Percentiles rank a stretch among this genome's conserved stretches.
Conservation (phyloP, 2,113 vertebrate species). For the Guaruba guarouba region DNA sequence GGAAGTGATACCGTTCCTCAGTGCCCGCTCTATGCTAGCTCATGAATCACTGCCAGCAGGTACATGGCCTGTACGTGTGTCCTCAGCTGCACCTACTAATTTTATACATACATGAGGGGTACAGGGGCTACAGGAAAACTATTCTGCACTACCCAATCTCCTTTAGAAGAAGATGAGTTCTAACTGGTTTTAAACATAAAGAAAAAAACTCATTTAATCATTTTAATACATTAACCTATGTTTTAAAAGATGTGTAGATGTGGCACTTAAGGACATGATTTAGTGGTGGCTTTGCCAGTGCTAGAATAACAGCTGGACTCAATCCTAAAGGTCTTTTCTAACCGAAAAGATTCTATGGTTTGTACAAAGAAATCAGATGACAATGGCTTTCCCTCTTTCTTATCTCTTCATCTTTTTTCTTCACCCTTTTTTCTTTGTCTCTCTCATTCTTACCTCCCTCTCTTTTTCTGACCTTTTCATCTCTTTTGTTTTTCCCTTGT, state of each 20-base stretch:
- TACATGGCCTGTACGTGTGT: rapidly evolving
- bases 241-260: not conserved
- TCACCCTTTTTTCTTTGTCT: not conserved
- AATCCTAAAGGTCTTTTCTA: not conserved
- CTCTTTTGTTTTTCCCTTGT: not conserved
- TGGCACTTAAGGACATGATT: not conserved
- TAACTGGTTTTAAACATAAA: not conserved
- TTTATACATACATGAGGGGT: rapidly evolving
- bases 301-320: not conserved
- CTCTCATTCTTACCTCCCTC: not conserved
- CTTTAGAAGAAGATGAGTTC: not conserved
- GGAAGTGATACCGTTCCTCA: rapidly evolving
- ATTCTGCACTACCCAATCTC: not conserved
- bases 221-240: not conserved
- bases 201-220: not conserved
- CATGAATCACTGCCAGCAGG: not conserved
- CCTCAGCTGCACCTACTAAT: not conserved
- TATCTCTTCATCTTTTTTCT: not conserved
- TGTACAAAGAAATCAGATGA: not conserved
- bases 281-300: not conserved
- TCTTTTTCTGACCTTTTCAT: not conserved
- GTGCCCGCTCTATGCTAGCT: not conserved
- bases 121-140: not conserved
- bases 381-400: not conserved
- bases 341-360: not conserved